phyloP scores from a whole-genome alignment of 2,888 invertebrate species.

The Calameuta idolon region DNA sequence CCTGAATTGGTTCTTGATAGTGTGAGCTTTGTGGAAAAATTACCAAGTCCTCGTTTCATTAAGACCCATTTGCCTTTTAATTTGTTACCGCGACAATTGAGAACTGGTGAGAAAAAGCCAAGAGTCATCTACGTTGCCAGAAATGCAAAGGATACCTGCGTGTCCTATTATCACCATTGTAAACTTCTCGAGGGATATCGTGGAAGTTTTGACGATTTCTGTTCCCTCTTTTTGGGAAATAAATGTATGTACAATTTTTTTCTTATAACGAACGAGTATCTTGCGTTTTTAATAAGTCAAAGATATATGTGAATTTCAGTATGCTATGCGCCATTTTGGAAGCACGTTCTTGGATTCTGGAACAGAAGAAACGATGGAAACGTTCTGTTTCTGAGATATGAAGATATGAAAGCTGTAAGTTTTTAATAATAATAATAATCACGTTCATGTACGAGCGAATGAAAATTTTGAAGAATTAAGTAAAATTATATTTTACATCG shows the following conservation, averaged over 20 bases:
- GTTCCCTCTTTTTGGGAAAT: slow-evolving; percentile 73
- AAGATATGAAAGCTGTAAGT: slow-evolving; percentile 56
- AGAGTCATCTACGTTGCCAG: slow-evolving; percentile 78
- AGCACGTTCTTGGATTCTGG: slow-evolving; percentile 51
- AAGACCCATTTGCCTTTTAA: slow-evolving; percentile 76
- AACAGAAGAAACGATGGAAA: slow-evolving; percentile 37
- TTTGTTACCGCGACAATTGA: slow-evolving; percentile 70
- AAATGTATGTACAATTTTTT: slow-evolving; percentile 63
- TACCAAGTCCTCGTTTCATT: slow-evolving; percentile 71
- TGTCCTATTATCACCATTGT: slow-evolving; percentile 79
- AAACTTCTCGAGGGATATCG: slow-evolving; percentile 71
- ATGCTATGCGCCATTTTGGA: slow-evolving; percentile 51
- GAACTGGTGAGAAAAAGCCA: slow-evolving; percentile 61
- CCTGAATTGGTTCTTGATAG: slow-evolving; percentile 49
- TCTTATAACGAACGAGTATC: neutral
- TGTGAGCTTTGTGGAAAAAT: slow-evolving; percentile 58
- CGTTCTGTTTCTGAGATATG: slow-evolving; percentile 52
- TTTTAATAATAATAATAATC: slow-evolving; percentile 7
- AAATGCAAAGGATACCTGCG: slow-evolving; percentile 79
- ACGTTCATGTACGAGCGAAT: neutral
- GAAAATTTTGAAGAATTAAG: neutral
- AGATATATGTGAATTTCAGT: slow-evolving; percentile 29
- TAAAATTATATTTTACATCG: neutral
- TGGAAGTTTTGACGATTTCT: slow-evolving; percentile 72
- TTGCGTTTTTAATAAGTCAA: slow-evolving; percentile 15